Base-by-base conservation (phyloP, 2,113 vertebrate genomes). In the Tursiops truncatus region DNA sequence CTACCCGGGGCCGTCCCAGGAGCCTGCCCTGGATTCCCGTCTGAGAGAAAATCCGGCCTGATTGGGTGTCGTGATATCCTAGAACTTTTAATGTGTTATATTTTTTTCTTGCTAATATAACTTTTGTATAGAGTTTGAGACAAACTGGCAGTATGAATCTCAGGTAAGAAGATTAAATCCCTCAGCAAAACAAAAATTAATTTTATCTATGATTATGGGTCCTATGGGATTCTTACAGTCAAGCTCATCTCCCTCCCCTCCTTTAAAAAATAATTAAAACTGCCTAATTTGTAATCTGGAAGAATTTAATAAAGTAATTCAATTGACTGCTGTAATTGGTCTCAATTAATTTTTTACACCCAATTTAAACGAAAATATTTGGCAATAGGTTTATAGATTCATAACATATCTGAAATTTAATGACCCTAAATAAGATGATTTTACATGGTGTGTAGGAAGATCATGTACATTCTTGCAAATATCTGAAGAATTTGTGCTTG, bases 251-350 rank as follows among this genome's bases (percentile, higher is more conserved):
- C 76, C 33, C 68, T 86, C 50, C 68, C 26, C 41, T 84, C n/a
- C n/a, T 38, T 58, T 58, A 80, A 44, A 80, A 77, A 62, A 56
- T 71, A 91, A 92, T 95, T 93, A 31, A 56, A 95, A 93, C 60
- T 31, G 31, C 41, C 56, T 80, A 79, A 87, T 94, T 94, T 94
- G 63, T 92, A 92, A 90, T n/a, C 44, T 28, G 36, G 81, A 9
- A 79, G 23, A 84, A 95, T 91, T 93, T 93, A 96, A 95, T 91
- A 91, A 97, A 93, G 26, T 31, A 85, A 73, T 93, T 33, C 17
- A 76, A 70, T 28, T 76, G 47, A 63, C 21, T 70, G 21, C 60
- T 31, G 33, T 92, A 56, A 89, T 68, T 88, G 38, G 3, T 81
- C 50, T 92, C 90, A 91, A 83, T 94, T 91, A 93, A 74, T 92